These are phyloP conservation scores for Bovichtus variegatus DNA, from an alignment of 2,797 vertebrate genomes.

Conservation along the genomic window DNA sequence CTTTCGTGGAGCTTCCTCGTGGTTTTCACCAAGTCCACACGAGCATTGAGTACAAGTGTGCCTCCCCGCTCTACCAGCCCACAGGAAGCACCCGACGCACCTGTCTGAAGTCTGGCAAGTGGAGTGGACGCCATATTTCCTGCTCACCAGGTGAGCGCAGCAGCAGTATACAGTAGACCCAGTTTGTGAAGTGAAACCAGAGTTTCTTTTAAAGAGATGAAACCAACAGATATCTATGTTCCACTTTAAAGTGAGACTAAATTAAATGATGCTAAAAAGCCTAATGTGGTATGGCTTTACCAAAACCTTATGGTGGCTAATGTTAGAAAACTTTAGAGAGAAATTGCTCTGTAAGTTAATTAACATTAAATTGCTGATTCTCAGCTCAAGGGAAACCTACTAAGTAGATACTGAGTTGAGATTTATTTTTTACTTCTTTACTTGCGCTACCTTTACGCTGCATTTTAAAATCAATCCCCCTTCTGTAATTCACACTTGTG, in stretches of 20 bases:
- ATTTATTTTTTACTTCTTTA: too few species aligned
- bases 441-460: too few species aligned
- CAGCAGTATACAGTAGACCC: background rate
- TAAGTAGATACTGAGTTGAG: background rate
- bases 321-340: too few species aligned
- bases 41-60: constrained; percentile 90
- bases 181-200: background rate
- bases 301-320: background rate
- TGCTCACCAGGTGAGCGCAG: constrained; percentile 90
- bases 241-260: background rate
- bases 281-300: background rate
- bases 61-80: constrained; percentile 88
- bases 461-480: too few species aligned
- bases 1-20: constrained; percentile 80
- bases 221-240: background rate
- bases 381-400: background rate
- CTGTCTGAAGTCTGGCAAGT: constrained; percentile 91
- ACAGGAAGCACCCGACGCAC: constrained; percentile 90
- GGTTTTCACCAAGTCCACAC: constrained; percentile 89
- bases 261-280: too few species aligned
- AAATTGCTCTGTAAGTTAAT: background rate
- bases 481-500: background rate
- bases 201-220: background rate
- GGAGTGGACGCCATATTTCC: constrained; percentile 91
- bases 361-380: too few species aligned